A percentile compares a stretch with the other conserved stretches of the same genome.
phyloP scores from a whole-genome alignment of 1,140 invertebrate genomes.

The Elymnias hypermnestra region DNA sequence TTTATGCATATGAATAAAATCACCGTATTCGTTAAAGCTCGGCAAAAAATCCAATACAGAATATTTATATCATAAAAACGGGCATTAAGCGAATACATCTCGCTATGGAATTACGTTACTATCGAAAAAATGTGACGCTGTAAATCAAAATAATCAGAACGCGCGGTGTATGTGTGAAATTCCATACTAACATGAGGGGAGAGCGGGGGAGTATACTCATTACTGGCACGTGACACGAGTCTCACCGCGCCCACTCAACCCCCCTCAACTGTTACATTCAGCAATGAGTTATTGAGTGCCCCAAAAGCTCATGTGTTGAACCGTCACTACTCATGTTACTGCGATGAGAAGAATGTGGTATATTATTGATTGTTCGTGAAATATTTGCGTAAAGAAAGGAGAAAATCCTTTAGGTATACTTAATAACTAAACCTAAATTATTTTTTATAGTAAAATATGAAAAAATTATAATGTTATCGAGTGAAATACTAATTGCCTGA shows the following conservation, averaged over 20 bases:
- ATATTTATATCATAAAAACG: conserved; percentile 7
- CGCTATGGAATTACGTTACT: conserved; percentile 17
- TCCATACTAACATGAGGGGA: conserved; percentile 47
- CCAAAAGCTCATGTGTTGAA: conserved; percentile 58
- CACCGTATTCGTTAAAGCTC: background rate
- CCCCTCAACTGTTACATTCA: conserved; percentile 50
- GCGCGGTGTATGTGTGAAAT: conserved; percentile 63
- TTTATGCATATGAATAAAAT: no score
- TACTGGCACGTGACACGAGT: conserved; percentile 68
- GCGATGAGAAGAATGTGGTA: conserved; percentile 15
- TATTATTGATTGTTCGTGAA: conserved; percentile 15
- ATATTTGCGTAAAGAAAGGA: background rate
- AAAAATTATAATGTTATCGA: no score
- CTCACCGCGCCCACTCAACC: conserved; percentile 47
- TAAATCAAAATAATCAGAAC: conserved; percentile 62
- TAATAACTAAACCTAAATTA: no score
- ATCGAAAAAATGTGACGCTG: conserved; percentile 51
- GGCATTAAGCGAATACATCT: conserved; percentile 20
- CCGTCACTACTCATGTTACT: conserved; percentile 32
- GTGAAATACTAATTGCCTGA: no score
- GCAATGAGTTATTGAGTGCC: conserved; percentile 73
- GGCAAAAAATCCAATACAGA: background rate
- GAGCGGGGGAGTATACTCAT: conserved; percentile 54
- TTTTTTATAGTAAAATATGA: no score
- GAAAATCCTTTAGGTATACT: no score